Base-by-base conservation (phyloP, 2,888 invertebrate species). In the Microctonus hyperodae region DNA sequence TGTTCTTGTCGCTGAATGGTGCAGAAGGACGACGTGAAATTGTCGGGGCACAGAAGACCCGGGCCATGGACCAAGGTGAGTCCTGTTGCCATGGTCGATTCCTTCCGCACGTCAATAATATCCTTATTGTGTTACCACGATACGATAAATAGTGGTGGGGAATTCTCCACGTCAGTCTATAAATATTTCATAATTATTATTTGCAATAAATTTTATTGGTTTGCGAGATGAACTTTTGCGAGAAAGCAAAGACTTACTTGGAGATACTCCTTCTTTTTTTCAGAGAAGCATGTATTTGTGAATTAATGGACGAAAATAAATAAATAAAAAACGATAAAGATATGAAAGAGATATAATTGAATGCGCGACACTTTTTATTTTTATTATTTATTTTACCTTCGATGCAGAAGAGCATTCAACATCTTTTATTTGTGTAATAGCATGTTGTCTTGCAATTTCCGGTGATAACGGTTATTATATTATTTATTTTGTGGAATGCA, bases 1-100 rank as follows among this genome's bases (percentile, higher is more conserved):
- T 89, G 86, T 90, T 90, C 87, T 86, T 88, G 89, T 91, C 90
- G 88, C 90, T 92, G 88, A 91, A 90, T 87, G 89, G 91, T 91
- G 90, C 88, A 83, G 88, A 80, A 72, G 77, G 79, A 73, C 76
- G 76, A 72, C 70, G 77, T 72, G 79, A 78, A 75, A 76, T 81
- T 76, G 78, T 78, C 73, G 78, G 77, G 75, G 80, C 78, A 77
- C 78, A 83, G 81, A 78, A 83, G 79, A 79, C 81, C 71, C 79
- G 81, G 77, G 83, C 87, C 78, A 88, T 86, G 85, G 85, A 85
- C 73, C 85, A 85, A 77, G 87, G 87, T 79, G 85, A 79, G 76
- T 76, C 69, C 72, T 66, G 69, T 69, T 64, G 70, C 67, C 53
- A 68, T 23, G 23, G 16, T 13, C 28, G 56, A 31, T 37, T 23